Evolutionary conservation across 2,888 invertebrate genomes (phyloP).

Genomic region (Acleris cristana): DNA sequence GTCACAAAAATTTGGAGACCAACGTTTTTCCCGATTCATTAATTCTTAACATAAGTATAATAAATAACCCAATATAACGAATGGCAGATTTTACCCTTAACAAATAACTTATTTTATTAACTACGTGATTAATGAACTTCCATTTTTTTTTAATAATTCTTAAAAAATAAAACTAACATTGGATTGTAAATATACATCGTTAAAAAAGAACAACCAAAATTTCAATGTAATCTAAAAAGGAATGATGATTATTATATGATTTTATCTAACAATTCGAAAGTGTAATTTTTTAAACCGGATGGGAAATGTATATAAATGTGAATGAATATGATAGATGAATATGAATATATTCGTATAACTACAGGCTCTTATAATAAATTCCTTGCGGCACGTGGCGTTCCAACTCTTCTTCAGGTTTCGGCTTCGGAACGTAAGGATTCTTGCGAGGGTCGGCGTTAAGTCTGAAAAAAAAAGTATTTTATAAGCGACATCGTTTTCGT

Average conservation of each 20-base stretch:
- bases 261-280: no score
- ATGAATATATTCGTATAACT: no score
- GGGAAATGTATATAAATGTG: background rate
- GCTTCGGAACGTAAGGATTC: conserved; percentile 91
- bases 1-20: no score
- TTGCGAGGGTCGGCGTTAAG: conserved; percentile 91
- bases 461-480: conserved; percentile 71
- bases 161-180: no score
- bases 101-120: background rate
- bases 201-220: background rate
- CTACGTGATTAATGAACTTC: background rate
- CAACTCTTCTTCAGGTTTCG: conserved; percentile 82
- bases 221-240: background rate
- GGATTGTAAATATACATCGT: background rate
- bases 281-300: no score
- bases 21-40: background rate
- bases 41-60: background rate
- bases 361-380: conserved; percentile 41
- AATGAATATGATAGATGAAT: background rate
- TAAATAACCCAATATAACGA: conserved; percentile 13
- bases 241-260: no score
- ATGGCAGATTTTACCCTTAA: background rate
- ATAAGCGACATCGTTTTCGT: background rate
- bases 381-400: conserved; percentile 42
- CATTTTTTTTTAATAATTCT: no score